Base-by-base conservation (phyloP, 2,113 vertebrate species). In the Ia io region DNA sequence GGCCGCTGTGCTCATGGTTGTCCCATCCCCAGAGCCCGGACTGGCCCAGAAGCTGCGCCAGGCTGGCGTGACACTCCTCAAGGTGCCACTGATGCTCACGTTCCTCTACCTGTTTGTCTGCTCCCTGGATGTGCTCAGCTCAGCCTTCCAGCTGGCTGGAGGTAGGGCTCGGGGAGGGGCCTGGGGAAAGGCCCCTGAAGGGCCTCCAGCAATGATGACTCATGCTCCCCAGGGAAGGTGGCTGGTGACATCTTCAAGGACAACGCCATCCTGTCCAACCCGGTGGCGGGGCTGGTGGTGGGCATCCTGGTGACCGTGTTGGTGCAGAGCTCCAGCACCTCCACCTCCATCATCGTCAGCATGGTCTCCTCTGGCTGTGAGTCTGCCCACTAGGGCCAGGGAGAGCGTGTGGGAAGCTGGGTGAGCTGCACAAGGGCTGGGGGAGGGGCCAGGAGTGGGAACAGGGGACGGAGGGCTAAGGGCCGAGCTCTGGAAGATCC, bases 301-400 rank as follows among this genome's bases (percentile, higher is more conserved):
- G 99, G 99, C 56, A 99, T 99, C 93, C 97, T 99, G 93, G 99
- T 99, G 80, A 99, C 99, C 0, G 99, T 99, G 51, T 97, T 99
- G 90, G 99, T 99, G 35, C 99, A 99, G 98, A 99, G 99, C 94
- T 99, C 99, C 42, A 99, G 99, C 94, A 99, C 99, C 35, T 99
- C 99, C 28, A 99, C 99, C 1, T 99, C 99, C 96, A 99, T 99
- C 84, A 94, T 99, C 0, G 99, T 99, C 98, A 99, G 99, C 98
- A 98, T 99, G 98, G 99, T 99, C 89, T 99, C 99, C 96, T 99
- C 99, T 0, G 99, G 99, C 97, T 20, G 99, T 99, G 98, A 99
- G 99, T 99, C 30, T 20, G 9, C 49, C 13, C 14, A 0, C 12
- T 1, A 3, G 67, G 84, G 28, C 56, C n/a, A 2, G 87, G 73